Percentiles rank a stretch among this genome's conserved stretches.
phyloP scores from a whole-genome alignment of 2,113 vertebrate species.

The Laticauda laticaudata region DNA sequence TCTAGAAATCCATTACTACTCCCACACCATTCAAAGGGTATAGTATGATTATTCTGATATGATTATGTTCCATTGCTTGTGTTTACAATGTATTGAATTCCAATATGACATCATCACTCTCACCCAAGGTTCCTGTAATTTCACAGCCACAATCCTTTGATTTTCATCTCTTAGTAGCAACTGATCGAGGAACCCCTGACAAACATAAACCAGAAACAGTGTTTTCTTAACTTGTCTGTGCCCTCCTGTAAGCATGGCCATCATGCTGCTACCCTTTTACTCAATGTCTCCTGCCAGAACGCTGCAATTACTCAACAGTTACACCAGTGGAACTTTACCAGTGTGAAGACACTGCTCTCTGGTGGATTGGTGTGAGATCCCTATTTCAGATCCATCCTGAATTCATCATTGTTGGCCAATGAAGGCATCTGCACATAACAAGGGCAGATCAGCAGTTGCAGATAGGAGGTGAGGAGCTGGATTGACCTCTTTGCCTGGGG shows the following conservation, averaged over 20 bases:
- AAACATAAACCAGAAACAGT: slow-evolving; percentile 34
- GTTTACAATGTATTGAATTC: not conserved
- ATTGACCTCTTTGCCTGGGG: not conserved
- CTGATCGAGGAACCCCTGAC: slow-evolving; percentile 41
- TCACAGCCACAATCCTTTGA: not conserved
- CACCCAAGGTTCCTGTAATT: not conserved
- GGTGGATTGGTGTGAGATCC: not conserved
- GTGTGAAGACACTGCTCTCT: slow-evolving; percentile 15
- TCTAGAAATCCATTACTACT: too few relatives aligned
- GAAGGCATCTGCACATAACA: not conserved
- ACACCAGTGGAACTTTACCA: not conserved
- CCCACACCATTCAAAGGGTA: too few relatives aligned
- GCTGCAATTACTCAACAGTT: not conserved
- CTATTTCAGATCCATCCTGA: not conserved
- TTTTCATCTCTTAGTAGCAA: slow-evolving; percentile 48
- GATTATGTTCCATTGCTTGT: not conserved
- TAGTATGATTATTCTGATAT: not conserved
- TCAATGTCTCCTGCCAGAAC: slow-evolving; percentile 19
- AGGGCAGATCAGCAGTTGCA: not conserved
- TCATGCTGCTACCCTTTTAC: slow-evolving; percentile 39
- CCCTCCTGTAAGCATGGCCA: slow-evolving; percentile 29
- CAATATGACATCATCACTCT: not conserved
- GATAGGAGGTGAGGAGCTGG: not conserved
- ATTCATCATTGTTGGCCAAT: too few relatives aligned
- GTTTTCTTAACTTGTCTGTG: slow-evolving; percentile 58